These are phyloP conservation scores for Pocillopora meandrina DNA, from an alignment of 92 coral and sea anemone genomes.

Conservation along the genomic window DNA sequence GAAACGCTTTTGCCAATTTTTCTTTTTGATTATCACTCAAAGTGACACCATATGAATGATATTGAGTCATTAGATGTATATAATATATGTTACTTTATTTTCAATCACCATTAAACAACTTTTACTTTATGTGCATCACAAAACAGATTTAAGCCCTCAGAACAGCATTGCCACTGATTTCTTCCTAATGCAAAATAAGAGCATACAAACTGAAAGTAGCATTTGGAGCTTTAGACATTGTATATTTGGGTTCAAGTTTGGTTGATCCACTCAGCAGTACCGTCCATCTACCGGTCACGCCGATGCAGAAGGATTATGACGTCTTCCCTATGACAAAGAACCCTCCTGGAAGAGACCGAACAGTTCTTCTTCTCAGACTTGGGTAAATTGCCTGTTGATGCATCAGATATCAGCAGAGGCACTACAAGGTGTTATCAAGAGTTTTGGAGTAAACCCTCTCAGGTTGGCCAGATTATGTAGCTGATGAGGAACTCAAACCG, in stretches of 20 bases:
- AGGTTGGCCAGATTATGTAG: conserved; percentile 39
- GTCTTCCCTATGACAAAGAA: background rate
- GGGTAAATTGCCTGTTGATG: conserved; percentile 44
- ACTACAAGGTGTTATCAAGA: conserved; percentile 37
- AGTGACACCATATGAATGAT: too few relatives aligned
- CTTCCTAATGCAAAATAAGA: too few relatives aligned
- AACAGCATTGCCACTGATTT: too few relatives aligned
- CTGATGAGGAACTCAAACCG: conserved; percentile 41
- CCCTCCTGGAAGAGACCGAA: conserved; percentile 11
- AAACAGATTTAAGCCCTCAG: too few relatives aligned
- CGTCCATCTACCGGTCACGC: background rate
- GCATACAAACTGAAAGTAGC: too few relatives aligned
- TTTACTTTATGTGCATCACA: too few relatives aligned
- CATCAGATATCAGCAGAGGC: conserved; percentile 33
- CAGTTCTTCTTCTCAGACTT: conserved; percentile 26
- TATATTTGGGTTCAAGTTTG: too few relatives aligned
- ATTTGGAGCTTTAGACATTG: too few relatives aligned
- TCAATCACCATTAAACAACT: too few relatives aligned
- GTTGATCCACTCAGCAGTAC: background rate
- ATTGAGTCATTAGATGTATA: too few relatives aligned
- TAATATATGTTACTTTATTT: too few relatives aligned
- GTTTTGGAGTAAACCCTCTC: conserved; percentile 42
- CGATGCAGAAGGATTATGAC: background rate
- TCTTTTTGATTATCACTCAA: background rate
- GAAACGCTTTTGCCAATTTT: background rate